Conservation (phyloP, 2,797 vertebrate genomes). For the Danio choprae region DNA sequence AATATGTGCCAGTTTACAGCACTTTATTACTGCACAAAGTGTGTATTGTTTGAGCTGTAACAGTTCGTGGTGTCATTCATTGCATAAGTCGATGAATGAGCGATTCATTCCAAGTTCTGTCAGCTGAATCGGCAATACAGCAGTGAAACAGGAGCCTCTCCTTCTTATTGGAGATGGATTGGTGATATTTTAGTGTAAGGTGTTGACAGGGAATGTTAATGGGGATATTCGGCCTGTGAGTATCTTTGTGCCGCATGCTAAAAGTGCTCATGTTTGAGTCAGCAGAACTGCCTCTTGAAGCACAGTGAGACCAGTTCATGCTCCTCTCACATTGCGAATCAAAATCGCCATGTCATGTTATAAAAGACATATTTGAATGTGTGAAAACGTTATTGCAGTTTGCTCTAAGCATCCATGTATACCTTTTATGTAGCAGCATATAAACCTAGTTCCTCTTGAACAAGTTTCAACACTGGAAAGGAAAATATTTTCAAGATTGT, state of each 20-base stretch:
- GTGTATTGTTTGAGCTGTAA: neutral
- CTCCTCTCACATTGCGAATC: neutral
- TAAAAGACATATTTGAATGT: neutral
- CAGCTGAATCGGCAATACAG: neutral
- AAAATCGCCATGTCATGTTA: neutral
- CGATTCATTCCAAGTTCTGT: constrained; percentile 10
- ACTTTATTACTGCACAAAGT: constrained; percentile 11
- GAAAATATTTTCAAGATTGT: neutral
- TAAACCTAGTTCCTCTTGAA: constrained; percentile 12
- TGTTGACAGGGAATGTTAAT: neutral
- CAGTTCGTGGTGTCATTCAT: neutral
- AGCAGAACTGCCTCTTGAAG: neutral
- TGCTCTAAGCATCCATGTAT: neutral
- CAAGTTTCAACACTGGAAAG: neutral
- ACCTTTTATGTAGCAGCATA: neutral
- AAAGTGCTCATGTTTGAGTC: constrained; percentile 8
- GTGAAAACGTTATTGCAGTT: neutral
- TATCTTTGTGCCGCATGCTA: neutral
- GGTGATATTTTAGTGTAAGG: neutral
- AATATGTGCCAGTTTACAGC: neutral
- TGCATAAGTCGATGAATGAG: neutral
- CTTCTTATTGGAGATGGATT: neutral
- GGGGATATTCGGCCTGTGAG: neutral
- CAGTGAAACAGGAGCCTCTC: neutral
- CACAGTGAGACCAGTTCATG: neutral